phyloP scores from a whole-genome alignment of 2,113 vertebrate species.

The Eretmochelys imbricata region DNA sequence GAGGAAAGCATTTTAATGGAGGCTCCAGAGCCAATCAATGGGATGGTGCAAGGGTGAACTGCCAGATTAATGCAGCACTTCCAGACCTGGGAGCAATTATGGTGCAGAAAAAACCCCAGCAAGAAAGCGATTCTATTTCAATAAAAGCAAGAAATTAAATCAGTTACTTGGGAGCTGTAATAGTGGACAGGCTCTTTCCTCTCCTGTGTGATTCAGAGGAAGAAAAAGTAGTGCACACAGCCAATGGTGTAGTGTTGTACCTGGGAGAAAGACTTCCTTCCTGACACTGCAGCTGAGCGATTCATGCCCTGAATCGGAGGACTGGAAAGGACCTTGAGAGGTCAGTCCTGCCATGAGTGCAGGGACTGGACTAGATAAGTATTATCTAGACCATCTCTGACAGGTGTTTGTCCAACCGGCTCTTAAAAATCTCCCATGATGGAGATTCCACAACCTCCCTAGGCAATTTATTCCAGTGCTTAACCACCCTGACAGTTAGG shows the following conservation, averaged over 20 bases:
- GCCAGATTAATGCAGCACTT: background rate
- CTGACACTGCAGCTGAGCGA: background rate
- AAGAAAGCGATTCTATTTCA: fast-evolving
- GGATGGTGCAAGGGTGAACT: fast-evolving
- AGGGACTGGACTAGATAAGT: too few species aligned
- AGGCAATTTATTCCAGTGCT: too few species aligned
- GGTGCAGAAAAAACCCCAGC: fast-evolving
- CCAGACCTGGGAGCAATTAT: fast-evolving
- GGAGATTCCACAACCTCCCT: too few species aligned
- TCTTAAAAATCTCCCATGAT: too few species aligned
- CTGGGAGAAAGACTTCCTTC: background rate
- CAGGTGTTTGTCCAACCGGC: too few species aligned
- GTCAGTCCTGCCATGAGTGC: too few species aligned
- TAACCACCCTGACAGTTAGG: too few species aligned
- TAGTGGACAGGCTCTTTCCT: fast-evolving
- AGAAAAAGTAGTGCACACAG: background rate
- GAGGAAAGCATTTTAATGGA: fast-evolving
- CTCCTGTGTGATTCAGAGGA: background rate
- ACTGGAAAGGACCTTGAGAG: too few species aligned
- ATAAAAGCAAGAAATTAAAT: background rate
- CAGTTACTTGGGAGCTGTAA: fast-evolving
- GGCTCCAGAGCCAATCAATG: background rate
- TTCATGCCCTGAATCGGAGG: background rate
- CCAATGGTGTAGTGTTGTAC: fast-evolving
- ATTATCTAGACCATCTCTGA: too few species aligned